phyloP scores from a whole-genome alignment of 1,140 invertebrate species.

The Leguminivora glycinivorella region DNA sequence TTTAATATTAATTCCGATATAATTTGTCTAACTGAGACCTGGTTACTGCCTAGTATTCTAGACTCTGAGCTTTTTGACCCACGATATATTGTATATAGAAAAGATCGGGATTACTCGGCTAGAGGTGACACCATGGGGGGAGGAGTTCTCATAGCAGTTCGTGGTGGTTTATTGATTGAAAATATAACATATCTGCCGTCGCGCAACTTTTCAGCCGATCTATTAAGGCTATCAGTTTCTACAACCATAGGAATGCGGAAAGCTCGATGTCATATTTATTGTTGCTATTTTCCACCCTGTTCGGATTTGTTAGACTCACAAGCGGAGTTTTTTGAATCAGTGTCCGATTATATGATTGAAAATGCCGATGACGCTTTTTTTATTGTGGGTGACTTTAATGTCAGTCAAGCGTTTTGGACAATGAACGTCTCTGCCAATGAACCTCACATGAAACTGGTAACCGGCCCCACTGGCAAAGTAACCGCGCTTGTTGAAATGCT shows the following conservation, averaged over 20 bases:
- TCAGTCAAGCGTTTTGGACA: background rate
- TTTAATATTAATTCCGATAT: background rate
- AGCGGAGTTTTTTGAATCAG: background rate
- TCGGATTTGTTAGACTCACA: background rate
- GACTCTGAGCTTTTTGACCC: background rate
- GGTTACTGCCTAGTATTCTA: background rate
- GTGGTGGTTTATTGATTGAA: background rate
- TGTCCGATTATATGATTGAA: background rate
- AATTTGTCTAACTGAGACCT: background rate
- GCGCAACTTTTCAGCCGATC: slow-evolving; percentile 1
- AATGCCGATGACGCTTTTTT: background rate
- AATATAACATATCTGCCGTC: background rate
- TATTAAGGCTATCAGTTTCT: background rate
- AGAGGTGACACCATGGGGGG: background rate
- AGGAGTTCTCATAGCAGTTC: background rate
- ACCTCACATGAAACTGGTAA: background rate
- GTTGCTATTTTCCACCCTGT: background rate
- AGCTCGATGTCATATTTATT: background rate
- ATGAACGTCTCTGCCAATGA: background rate
- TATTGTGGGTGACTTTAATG: background rate
- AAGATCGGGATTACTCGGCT: background rate
- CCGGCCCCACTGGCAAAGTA: background rate
- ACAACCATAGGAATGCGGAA: background rate
- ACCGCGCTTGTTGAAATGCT: background rate
- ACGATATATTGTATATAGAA: background rate